These are phyloP conservation scores for Drosophila multiciliata DNA, from an alignment of 2,888 invertebrate genomes.

Conservation along the genomic window DNA sequence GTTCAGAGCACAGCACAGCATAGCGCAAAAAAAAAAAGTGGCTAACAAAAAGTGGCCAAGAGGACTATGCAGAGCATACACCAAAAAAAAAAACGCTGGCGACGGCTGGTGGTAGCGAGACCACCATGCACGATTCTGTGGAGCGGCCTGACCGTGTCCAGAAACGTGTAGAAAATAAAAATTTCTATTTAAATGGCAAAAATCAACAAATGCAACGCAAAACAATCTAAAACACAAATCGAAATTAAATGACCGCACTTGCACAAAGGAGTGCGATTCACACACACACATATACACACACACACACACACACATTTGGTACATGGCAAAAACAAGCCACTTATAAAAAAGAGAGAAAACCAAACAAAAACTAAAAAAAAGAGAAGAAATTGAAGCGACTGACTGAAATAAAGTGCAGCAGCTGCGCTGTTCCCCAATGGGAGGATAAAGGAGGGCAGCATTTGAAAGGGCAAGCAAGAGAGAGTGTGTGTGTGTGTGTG, in stretches of 20 bases:
- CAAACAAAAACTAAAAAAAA: not conserved
- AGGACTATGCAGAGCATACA: slow-evolving; percentile 29
- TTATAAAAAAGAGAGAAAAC: slow-evolving; percentile 31
- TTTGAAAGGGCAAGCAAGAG: not conserved
- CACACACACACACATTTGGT: slow-evolving; percentile 19
- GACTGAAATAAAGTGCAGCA: slow-evolving; percentile 79
- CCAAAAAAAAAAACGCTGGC: slow-evolving; percentile 39
- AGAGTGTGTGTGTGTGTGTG: too few relatives aligned
- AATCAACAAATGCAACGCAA: slow-evolving; percentile 81
- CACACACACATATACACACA: slow-evolving; percentile 26
- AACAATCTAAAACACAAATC: slow-evolving; percentile 84
- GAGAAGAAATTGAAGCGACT: slow-evolving; percentile 44
- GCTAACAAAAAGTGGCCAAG: slow-evolving; percentile 21
- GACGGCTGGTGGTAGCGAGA: slow-evolving; percentile 42
- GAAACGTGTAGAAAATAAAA: slow-evolving; percentile 78
- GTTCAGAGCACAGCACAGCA: slow-evolving; percentile 50
- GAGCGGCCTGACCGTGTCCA: slow-evolving; percentile 50
- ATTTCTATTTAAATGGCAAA: slow-evolving; percentile 80
- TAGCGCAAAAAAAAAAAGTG: slow-evolving; percentile 36
- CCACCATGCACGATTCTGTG: slow-evolving; percentile 22
- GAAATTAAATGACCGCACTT: slow-evolving; percentile 83
- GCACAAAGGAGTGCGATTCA: slow-evolving; percentile 73
- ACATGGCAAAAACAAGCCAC: slow-evolving; percentile 67
- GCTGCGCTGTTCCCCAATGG: slow-evolving; percentile 65
- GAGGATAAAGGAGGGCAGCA: slow-evolving; percentile 35